Percentiles rank a stretch among this genome's conserved stretches.
Conservation (phyloP, 2,888 invertebrate genomes). For the Drosophila planitibia region DNA sequence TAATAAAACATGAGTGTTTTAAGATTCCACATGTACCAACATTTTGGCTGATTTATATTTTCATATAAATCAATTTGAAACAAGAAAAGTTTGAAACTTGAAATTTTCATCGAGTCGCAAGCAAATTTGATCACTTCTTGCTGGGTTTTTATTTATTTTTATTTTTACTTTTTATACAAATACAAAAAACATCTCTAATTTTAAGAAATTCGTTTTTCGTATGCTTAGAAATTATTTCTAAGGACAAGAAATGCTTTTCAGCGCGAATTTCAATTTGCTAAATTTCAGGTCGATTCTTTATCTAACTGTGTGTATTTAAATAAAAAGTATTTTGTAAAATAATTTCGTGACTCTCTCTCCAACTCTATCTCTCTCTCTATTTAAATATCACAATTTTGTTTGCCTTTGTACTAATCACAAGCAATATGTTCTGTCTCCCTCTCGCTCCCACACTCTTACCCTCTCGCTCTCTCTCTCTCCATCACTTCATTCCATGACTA, state of each 20-base stretch:
- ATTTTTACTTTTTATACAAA: neutral
- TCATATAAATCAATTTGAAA: neutral
- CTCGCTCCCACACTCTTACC: constrained; percentile 4
- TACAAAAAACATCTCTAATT: neutral
- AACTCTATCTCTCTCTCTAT: neutral
- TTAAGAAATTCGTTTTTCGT: neutral
- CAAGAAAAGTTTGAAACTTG: neutral
- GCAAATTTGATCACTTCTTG: too few species aligned
- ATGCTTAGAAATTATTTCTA: neutral
- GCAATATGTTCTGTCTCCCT: constrained; percentile 15
- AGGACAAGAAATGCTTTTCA: neutral
- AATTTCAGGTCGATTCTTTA: neutral
- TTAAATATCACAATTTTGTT: neutral
- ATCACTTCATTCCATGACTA: neutral
- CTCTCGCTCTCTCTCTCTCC: constrained; percentile 3
- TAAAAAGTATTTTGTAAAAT: neutral
- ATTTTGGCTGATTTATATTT: neutral
- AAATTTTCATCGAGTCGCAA: neutral
- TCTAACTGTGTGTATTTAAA: neutral
- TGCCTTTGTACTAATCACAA: constrained; percentile 43
- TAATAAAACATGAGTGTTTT: neutral
- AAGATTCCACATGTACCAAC: neutral
- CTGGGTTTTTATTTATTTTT: neutral
- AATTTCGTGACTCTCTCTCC: neutral
- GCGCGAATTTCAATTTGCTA: neutral